Conservation (phyloP, 2,113 vertebrate species). For the Sceloporus tristichus region DNA sequence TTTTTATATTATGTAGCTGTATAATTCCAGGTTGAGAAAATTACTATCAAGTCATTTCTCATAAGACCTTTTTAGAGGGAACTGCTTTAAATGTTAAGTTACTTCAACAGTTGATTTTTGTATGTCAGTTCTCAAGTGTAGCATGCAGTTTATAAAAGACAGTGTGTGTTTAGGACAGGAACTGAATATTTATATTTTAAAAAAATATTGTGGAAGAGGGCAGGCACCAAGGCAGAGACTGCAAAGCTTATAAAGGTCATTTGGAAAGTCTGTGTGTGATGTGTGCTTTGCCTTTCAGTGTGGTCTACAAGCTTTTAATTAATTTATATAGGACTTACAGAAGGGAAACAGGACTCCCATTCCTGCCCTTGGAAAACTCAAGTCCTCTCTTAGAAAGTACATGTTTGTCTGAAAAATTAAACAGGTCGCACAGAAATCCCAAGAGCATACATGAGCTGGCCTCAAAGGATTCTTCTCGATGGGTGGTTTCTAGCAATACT, state of each 20-base stretch:
- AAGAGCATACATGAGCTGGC: background rate
- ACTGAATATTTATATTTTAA: conserved; percentile 29
- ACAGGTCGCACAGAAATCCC: background rate
- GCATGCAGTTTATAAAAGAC: conserved; percentile 64
- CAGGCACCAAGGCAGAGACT: conserved; percentile 53
- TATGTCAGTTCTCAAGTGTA: conserved; percentile 66
- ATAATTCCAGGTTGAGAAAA: conserved; percentile 63
- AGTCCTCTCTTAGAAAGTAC: background rate
- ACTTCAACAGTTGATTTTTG: conserved; percentile 72
- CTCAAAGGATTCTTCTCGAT: background rate
- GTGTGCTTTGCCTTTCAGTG: conserved; percentile 62
- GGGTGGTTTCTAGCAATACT: background rate
- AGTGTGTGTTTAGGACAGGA: conserved; percentile 54
- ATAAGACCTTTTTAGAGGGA: conserved; percentile 57
- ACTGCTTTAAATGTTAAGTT: conserved; percentile 66
- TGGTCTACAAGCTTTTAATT: conserved; percentile 57
- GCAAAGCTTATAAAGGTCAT: conserved; percentile 59
- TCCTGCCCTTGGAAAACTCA: background rate
- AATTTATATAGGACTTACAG: conserved; percentile 38
- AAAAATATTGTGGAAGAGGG: conserved; percentile 35
- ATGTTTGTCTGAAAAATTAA: background rate
- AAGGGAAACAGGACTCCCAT: background rate
- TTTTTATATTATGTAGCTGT: conserved; percentile 56
- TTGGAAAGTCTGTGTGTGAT: conserved; percentile 58
- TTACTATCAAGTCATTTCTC: conserved; percentile 65